Conservation (phyloP, 2,797 vertebrate genomes). For the Enteromius fasciolatus region DNA sequence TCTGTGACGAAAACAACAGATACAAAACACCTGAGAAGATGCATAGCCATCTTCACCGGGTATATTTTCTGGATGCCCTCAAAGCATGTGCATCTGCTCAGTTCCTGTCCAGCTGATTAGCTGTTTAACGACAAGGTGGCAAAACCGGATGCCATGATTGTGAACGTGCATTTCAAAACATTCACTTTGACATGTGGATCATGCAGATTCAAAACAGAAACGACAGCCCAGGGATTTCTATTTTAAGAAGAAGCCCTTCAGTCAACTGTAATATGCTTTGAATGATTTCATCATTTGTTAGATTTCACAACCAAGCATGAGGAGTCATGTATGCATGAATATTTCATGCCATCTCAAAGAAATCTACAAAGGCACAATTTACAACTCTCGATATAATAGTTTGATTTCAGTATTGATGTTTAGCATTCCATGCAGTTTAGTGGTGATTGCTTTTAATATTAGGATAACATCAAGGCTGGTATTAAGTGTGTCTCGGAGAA, state of each 20-base stretch:
- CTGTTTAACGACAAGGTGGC: constrained; percentile 35
- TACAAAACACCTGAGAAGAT: constrained; percentile 17
- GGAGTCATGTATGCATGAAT: neutral
- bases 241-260: constrained; percentile 21
- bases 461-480: neutral
- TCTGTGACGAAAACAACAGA: constrained; percentile 3
- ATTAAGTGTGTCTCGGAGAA: neutral
- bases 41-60: neutral
- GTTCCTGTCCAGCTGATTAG: constrained; percentile 35
- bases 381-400: neutral
- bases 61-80: neutral
- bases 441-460: neutral
- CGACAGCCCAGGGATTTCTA: constrained; percentile 11
- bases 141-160: constrained; percentile 20
- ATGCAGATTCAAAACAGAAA: neutral
- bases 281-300: constrained; percentile 10
- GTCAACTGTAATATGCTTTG: constrained; percentile 14
- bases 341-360: neutral
- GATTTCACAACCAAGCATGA: constrained; percentile 2
- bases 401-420: neutral
- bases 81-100: neutral
- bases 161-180: constrained; percentile 42
- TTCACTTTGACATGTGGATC: constrained; percentile 51
- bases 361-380: neutral
- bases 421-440: neutral